Evolutionary conservation across 1,140 invertebrate genomes (phyloP).

Genomic region (Chymomyza costata): DNA sequence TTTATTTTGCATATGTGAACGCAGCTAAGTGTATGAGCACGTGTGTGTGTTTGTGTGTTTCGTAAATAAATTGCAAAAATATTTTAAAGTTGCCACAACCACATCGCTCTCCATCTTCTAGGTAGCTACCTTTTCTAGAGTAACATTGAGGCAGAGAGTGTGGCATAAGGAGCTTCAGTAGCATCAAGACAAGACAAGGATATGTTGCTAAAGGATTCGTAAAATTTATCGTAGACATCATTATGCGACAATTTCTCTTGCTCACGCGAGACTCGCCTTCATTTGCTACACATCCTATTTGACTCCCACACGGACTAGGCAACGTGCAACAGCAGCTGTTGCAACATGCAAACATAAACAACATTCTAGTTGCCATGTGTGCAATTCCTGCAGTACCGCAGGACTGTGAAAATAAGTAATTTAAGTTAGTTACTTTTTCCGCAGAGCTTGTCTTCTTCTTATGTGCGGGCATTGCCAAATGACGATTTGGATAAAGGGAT

Average conservation of each 20-base stretch:
- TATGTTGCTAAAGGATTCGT: constrained; percentile 51
- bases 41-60: too few species aligned
- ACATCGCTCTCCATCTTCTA: constrained; percentile 34
- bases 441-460: too few species aligned
- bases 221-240: constrained; percentile 68
- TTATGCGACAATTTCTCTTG: constrained; percentile 61
- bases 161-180: constrained; percentile 18
- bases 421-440: too few species aligned
- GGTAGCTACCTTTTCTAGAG: constrained; percentile 9
- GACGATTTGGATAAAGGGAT: too few species aligned
- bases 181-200: constrained; percentile 4
- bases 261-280: constrained; percentile 12
- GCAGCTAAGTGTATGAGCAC: constrained; percentile 47
- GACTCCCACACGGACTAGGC: too few species aligned
- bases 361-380: too few species aligned
- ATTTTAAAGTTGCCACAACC: constrained; percentile 64
- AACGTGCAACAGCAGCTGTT: constrained; percentile 44
- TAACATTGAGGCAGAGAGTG: constrained; percentile 24
- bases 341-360: constrained; percentile 40
- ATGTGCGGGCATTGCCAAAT: too few species aligned
- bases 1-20: constrained; percentile 68
- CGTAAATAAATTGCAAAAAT: constrained; percentile 66
- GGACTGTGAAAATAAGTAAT: too few species aligned
- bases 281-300: too few species aligned
- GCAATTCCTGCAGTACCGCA: too few species aligned